Percentiles rank a stretch among this genome's conserved stretches.
phyloP scores from a whole-genome alignment of 2,888 invertebrate species.

The Strigamia maritima region DNA sequence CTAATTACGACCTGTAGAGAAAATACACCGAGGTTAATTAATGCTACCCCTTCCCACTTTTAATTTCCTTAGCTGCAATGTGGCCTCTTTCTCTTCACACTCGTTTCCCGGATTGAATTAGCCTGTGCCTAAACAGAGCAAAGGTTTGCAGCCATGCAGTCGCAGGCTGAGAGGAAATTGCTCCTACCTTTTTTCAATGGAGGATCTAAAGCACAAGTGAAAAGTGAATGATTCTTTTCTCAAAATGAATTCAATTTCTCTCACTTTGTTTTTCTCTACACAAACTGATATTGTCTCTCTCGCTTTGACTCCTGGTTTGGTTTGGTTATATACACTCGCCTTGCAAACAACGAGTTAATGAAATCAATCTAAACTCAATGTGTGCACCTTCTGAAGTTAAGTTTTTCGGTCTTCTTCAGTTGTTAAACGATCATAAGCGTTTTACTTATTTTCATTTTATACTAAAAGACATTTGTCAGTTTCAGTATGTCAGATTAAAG shows the following conservation, averaged over 20 bases:
- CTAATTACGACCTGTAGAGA: constrained; percentile 1
- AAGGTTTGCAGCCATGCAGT: neutral
- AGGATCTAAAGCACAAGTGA: neutral
- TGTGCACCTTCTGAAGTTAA: too few relatives aligned
- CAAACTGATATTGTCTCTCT: neutral
- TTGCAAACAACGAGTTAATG: neutral
- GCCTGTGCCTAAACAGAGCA: neutral
- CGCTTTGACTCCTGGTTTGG: too few relatives aligned
- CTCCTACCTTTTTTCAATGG: neutral
- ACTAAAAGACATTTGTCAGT: too few relatives aligned
- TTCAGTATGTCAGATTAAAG: too few relatives aligned
- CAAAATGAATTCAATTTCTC: neutral
- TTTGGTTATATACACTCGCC: too few relatives aligned
- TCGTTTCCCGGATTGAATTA: neutral
- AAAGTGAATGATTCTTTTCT: neutral
- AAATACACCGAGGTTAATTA: constrained; percentile 7
- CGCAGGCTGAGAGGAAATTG: neutral
- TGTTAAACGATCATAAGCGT: too few relatives aligned
- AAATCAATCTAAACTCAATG: neutral
- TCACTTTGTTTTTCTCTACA: neutral
- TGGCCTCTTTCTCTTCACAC: neutral
- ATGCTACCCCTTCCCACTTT: constrained; percentile 23
- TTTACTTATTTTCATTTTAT: too few relatives aligned
- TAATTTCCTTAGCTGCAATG: constrained; percentile 5
- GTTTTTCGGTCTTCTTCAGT: too few relatives aligned